Conservation (phyloP, 2,888 invertebrate species). For the Antitype chi region DNA sequence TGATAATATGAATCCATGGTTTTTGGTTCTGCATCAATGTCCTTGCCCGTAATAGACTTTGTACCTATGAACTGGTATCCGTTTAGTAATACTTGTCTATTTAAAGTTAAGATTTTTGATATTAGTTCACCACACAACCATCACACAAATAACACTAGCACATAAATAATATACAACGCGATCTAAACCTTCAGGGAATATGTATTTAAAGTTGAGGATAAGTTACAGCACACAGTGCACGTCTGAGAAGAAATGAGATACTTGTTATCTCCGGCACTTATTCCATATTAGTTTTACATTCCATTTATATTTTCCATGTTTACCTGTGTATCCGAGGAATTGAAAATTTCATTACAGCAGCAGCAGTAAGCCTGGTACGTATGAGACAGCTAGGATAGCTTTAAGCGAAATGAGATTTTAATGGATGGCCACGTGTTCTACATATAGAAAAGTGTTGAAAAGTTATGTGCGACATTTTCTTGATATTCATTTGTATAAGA, state of each 20-base stretch:
- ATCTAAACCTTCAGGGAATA: constrained; percentile 6
- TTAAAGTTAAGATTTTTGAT: no score
- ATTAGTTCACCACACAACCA: no score
- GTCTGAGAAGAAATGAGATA: constrained; percentile 36
- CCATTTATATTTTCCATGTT: constrained; percentile 47
- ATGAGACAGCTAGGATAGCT: constrained; percentile 31
- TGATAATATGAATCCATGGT: no score
- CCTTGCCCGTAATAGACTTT: no score
- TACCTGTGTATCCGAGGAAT: constrained; percentile 39
- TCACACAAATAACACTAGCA: no score
- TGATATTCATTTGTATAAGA: background rate
- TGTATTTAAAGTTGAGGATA: constrained; percentile 21
- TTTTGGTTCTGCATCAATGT: no score
- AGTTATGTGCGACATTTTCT: background rate
- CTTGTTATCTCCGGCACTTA: constrained; percentile 49
- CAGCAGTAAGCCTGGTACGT: constrained; percentile 34
- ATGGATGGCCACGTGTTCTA: constrained; percentile 19
- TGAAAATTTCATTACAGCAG: constrained; percentile 56
- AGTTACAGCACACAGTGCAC: constrained; percentile 18
- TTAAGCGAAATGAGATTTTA: constrained; percentile 51
- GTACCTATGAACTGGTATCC: no score
- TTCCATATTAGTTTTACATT: constrained; percentile 53
- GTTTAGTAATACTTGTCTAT: no score
- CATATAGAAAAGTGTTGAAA: constrained; percentile 28
- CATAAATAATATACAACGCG: background rate